These are phyloP conservation scores for Pegoplata infirma DNA, from an alignment of 2,888 invertebrate species.

Conservation along the genomic window DNA sequence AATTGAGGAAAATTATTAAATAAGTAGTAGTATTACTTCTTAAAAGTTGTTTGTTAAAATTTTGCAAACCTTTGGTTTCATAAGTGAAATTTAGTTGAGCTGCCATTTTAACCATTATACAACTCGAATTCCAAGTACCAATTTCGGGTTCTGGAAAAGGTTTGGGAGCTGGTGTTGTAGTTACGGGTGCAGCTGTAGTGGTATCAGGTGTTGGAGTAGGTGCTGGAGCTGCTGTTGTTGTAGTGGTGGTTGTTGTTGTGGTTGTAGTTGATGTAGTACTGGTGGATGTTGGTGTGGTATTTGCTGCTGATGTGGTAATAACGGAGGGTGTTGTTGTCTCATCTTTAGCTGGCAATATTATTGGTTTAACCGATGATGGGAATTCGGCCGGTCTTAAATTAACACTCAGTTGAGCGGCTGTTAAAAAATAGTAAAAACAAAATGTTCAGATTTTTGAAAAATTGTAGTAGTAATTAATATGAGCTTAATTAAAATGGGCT, in stretches of 20 bases:
- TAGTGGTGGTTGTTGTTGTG: slow-evolving; percentile 53
- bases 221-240: slow-evolving; percentile 73
- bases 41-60: neutral
- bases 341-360: slow-evolving; percentile 38
- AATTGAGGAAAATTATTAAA: slow-evolving; percentile 17
- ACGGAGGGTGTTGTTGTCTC: slow-evolving; percentile 20
- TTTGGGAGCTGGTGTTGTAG: slow-evolving; percentile 73
- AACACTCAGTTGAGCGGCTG: slow-evolving; percentile 62
- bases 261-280: slow-evolving; percentile 17
- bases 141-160: slow-evolving; percentile 73
- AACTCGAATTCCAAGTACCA: slow-evolving; percentile 82
- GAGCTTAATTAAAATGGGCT: too few relatives aligned
- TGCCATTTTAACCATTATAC: slow-evolving; percentile 84
- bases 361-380: slow-evolving; percentile 40
- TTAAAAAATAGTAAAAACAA: slow-evolving; percentile 5
- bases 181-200: slow-evolving; percentile 72
- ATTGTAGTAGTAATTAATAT: too few relatives aligned
- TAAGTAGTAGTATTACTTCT: too few relatives aligned
- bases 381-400: slow-evolving; percentile 48
- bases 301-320: neutral
- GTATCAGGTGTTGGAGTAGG: slow-evolving; percentile 76
- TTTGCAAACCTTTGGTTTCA: slow-evolving; percentile 70
- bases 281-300: slow-evolving; percentile 34
- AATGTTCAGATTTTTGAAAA: too few relatives aligned
- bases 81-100: slow-evolving; percentile 82